phyloP scores from a whole-genome alignment of 2,888 invertebrate genomes.

The Geotrupes spiniger region DNA sequence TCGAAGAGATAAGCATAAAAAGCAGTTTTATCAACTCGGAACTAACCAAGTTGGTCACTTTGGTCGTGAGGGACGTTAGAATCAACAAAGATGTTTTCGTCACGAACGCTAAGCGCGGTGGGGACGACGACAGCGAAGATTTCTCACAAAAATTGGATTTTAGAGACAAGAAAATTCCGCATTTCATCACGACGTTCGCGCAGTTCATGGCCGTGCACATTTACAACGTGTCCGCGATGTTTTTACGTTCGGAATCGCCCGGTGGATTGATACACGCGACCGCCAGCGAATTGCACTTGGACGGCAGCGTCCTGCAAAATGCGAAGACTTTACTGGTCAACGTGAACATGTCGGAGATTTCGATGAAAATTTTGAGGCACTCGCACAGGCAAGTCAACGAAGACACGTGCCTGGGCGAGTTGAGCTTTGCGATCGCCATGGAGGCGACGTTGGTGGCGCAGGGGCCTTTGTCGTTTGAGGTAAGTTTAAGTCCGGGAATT shows the following conservation, averaged over 20 bases:
- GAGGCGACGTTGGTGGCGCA: slow-evolving; percentile 79
- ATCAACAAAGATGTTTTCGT: slow-evolving; percentile 70
- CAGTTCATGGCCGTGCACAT: slow-evolving; percentile 88
- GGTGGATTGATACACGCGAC: slow-evolving; percentile 70
- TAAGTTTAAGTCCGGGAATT: slow-evolving; percentile 37
- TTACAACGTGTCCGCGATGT: slow-evolving; percentile 66
- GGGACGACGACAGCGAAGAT: slow-evolving; percentile 40
- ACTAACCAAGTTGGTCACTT: slow-evolving; percentile 78
- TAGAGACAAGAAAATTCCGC: slow-evolving; percentile 72
- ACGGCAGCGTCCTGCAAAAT: slow-evolving; percentile 68
- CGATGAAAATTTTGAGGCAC: slow-evolving; percentile 60
- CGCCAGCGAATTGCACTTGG: slow-evolving; percentile 66
- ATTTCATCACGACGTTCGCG: slow-evolving; percentile 76
- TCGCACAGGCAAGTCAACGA: slow-evolving; percentile 48
- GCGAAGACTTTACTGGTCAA: slow-evolving; percentile 70
- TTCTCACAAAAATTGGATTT: slow-evolving; percentile 58
- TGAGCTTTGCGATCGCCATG: slow-evolving; percentile 69
- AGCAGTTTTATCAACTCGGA: slow-evolving; percentile 88
- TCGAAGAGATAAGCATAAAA: slow-evolving; percentile 79
- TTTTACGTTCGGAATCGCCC: slow-evolving; percentile 62
- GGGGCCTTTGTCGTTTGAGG: slow-evolving; percentile 82
- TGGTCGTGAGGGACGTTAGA: slow-evolving; percentile 77
- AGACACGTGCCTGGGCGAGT: slow-evolving; percentile 66
- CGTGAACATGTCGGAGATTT: slow-evolving; percentile 65
- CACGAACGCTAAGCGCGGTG: slow-evolving; percentile 20